Evolutionary conservation across 2,113 vertebrate genomes (phyloP), one percentile per base, ranked within the genome.

Genomic region (Paralichthys olivaceus): DNA sequence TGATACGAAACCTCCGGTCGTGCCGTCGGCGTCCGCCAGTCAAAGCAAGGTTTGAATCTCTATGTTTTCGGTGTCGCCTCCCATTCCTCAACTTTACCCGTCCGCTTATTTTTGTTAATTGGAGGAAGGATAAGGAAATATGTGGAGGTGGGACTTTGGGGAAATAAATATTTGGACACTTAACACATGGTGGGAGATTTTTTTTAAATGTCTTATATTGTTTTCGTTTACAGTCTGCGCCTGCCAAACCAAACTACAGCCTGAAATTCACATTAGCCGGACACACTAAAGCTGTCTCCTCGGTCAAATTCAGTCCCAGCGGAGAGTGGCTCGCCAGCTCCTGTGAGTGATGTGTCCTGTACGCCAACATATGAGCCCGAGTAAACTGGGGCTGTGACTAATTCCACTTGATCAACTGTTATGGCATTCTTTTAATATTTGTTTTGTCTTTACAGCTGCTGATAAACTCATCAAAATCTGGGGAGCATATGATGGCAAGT

Each of bases 401-500:
- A 47, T 19, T 37, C 11, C 3, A 3, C 37, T 29, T 37, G 37
- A 37, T 37, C 37, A 3, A 12, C 37, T 37, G 37, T 37, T 34
- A 9, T 34, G 32, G 5, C 29, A 32, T 6, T 34, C 37, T 37
- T 37, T 12, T 11, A 9, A 37, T 17, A 51, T 6, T 29, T 62
- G 0, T 51, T 82, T 64, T 89, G 1, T 87, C 55, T 59, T 87
- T 82, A 15, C 85, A 99, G 98, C 98, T 84, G 98, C 98, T 80
- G 98, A 99, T 89, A 99, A 99, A 86, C 95, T 99, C 81, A 99
- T 99, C 86, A 99, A 99, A 92, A 99, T 99, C 66, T 99, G 98
- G 98, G 98, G 98, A 23, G 98, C 98, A 0, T 99, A 99, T 0
- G 98, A 99, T 9, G 98, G 98, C 58, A 99, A 99, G 80, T 99